Evolutionary conservation across 2,113 vertebrate species (phyloP).

Genomic region (Patagioenas fasciata): DNA sequence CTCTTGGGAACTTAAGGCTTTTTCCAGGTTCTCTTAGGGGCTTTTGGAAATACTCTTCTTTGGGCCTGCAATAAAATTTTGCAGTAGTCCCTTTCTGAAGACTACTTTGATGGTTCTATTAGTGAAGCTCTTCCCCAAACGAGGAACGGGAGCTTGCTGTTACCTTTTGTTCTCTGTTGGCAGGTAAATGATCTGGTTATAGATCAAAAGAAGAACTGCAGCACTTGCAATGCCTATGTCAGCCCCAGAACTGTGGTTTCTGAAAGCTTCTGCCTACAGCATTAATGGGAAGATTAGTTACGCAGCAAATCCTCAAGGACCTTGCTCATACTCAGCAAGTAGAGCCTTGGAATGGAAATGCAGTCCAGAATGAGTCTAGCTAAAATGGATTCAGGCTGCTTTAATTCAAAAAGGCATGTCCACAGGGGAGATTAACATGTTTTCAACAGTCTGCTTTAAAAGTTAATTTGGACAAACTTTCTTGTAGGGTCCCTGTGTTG

Average conservation of each 20-base stretch:
- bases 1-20: neutral
- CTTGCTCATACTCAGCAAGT: neutral
- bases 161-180: conserved; percentile 22
- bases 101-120: conserved; percentile 11
- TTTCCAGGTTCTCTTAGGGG: conserved; percentile 35
- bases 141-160: conserved; percentile 16
- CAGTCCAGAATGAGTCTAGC: neutral
- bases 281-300: neutral
- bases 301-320: neutral
- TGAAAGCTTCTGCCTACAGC: neutral
- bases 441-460: neutral
- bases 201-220: neutral
- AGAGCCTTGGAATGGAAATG: neutral
- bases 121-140: neutral
- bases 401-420: neutral
- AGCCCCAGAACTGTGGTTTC: neutral
- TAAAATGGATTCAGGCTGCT: neutral
- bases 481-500: neutral
- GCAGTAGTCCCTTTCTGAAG: conserved; percentile 23
- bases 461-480: neutral
- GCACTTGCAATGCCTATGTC: neutral
- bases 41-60: conserved; percentile 49
- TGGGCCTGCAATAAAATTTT: conserved; percentile 55
- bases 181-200: conserved; percentile 17
- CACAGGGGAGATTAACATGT: neutral